Evolutionary conservation across 2,797 vertebrate species (phyloP), one percentile per base, ranked within the genome.

Genomic region (Pteropus rufus): DNA sequence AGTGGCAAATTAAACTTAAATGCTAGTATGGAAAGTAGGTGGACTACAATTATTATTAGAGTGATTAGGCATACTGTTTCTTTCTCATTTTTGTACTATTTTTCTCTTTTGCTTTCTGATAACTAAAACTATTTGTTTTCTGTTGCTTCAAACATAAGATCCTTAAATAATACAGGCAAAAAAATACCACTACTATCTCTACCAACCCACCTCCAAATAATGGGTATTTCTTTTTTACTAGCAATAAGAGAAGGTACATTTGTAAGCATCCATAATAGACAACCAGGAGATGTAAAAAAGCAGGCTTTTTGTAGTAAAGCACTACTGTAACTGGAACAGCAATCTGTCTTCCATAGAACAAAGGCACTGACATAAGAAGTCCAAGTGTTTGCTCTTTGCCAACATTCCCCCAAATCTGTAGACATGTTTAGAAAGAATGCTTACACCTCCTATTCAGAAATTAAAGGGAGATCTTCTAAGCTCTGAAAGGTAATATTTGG

Each of bases 401-500:
- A 0, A 0, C 41, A 70, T 65, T 81, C 81, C 31, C 73, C 54
- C 21, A 60, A 75, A 79, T 69, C 41, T 23, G 56, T 82, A 97
- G 79, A 39, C 46, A 72, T 39, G 19, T n/a, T 92, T 76, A 95
- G 31, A 9, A 29, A 62, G 69, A 18, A 96, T 44, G 73, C 49
- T 49, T 87, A 54, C 31, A 77, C 87, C 70, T 95, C 65, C 91
- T 73, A 82, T 60, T 88, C 76, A 85, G 52, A 75, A 91, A 92
- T 70, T 69, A 60, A 94, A 90, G 76, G 12, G 62, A 90, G 26
- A 9, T 80, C n/a, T 46, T 62, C 36, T n/a, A 54, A 60, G 62
- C 34, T 93, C 34, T 96, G 89, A 94, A 96, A 97, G 72, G 72
- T 91, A 95, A 73, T 75, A 89, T 97, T 90, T 95, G 89, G 46